These are phyloP conservation scores for Murina feae DNA, from an alignment of 2,113 vertebrate species.

Conservation along the genomic window DNA sequence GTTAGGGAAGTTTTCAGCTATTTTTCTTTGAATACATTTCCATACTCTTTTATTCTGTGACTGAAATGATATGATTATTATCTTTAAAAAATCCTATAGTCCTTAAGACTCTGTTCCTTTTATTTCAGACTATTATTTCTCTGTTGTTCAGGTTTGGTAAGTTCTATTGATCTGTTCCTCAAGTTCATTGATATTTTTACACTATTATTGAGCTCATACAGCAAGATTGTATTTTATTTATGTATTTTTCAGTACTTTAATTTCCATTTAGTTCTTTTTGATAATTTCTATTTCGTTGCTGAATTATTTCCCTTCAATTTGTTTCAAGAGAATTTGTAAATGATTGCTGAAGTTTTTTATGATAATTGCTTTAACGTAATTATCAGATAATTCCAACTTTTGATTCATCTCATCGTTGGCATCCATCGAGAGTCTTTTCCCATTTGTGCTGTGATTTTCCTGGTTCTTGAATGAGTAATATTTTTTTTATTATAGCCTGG, in stretches of 20 bases:
- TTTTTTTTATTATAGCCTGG: neutral
- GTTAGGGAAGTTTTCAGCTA: neutral
- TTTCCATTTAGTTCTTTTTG: neutral
- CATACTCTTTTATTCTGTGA: neutral
- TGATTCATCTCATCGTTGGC: neutral
- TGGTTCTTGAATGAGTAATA: neutral
- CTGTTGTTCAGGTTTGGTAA: neutral
- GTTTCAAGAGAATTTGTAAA: conserved; percentile 4
- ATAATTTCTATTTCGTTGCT: neutral
- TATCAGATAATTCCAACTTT: conserved; percentile 10
- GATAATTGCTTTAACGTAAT: neutral
- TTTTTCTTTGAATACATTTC: neutral
- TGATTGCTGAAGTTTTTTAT: neutral
- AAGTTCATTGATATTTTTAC: neutral
- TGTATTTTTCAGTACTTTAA: neutral
- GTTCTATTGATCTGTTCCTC: neutral
- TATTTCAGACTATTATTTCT: neutral
- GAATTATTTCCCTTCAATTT: neutral
- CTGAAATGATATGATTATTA: neutral
- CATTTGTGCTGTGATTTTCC: conserved; percentile 4
- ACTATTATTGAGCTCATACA: neutral
- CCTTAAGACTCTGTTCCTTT: neutral
- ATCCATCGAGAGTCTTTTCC: neutral
- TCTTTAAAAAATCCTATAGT: neutral
- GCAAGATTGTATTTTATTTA: neutral